Base-by-base conservation (phyloP, 2,797 vertebrate species). In the Zenarchopterus dispar region DNA sequence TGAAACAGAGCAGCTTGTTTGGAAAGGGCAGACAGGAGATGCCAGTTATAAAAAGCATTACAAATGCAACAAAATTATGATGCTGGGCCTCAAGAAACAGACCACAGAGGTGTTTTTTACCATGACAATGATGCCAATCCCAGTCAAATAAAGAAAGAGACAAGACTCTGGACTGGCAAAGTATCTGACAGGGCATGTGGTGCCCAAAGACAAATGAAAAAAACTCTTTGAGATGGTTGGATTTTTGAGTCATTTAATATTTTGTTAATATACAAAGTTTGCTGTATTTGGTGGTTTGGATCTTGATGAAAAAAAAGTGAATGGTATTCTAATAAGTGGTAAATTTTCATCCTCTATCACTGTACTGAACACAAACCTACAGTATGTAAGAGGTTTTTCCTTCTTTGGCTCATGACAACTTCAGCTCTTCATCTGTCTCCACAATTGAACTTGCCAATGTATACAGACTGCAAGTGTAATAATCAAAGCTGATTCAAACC, bases 361-460 rank as follows among this genome's bases (percentile, higher is more conserved):
- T 58, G 53, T 57, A 16, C 18, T 33, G 36, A 69, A 63, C 56
- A 31, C 17, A 41, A 65, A 46, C 33, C 21, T 36, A 28, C 5
- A 28, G 5, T 28, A 44, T 28, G 36, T 63, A 36, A 74, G 54
- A 46, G 1, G 13, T 48, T 62, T 62, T 52, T 56, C 61, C 54
- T 55, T 36, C 59, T 46, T 51, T 69, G 22, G 42, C 8, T 39
- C 8, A 15, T 15, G 36, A 39, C 36, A 39, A 13, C 8, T 39
- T 79, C 31, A 56, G 52, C 60, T 67, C 67, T 68, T 73, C 72
- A 69, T 62, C 80, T 80, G 63, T 84, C 80, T 70, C 56, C 47
- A 70, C 75, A 44, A 73, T 66, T 57, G 36, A 49, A 53, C 28
- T 73, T 78, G 83, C 84, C 82, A 83, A 71, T 73, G 49, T 78